These are phyloP conservation scores for Balanococcus diminutus DNA, from an alignment of 2,888 invertebrate genomes.

Conservation along the genomic window DNA sequence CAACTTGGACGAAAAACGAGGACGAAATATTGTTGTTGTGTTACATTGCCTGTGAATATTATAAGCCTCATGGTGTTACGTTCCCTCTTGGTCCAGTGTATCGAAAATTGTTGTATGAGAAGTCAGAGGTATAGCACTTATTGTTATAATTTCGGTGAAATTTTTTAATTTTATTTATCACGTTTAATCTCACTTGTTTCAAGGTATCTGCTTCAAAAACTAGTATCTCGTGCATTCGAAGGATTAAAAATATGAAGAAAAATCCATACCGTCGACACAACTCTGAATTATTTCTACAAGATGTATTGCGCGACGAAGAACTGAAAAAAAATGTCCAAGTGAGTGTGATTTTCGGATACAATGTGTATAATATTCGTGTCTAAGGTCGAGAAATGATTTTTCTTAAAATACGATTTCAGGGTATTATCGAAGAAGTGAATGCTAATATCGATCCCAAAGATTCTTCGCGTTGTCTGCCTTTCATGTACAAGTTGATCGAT, in stretches of 20 bases:
- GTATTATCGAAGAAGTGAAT: slow-evolving; percentile 4
- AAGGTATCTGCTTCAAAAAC: slow-evolving; percentile 38
- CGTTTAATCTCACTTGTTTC: not conserved
- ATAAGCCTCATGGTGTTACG: not conserved
- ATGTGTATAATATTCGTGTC: not conserved
- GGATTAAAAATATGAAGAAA: slow-evolving; percentile 11
- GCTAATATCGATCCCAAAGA: not conserved
- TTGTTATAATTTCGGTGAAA: not conserved
- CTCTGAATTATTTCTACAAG: slow-evolving; percentile 4
- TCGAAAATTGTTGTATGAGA: slow-evolving; percentile 26
- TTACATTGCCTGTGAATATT: slow-evolving; percentile 27
- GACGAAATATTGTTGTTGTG: slow-evolving; percentile 44
- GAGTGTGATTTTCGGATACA: too few species aligned
- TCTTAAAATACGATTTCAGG: too few species aligned
- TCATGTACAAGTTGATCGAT: slow-evolving; percentile 3
- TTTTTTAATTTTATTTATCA: not conserved
- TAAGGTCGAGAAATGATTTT: not conserved
- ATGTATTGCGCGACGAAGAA: not conserved
- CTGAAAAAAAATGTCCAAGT: slow-evolving; percentile 18
- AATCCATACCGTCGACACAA: not conserved
- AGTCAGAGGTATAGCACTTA: slow-evolving; percentile 1
- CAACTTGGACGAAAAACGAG: slow-evolving; percentile 39
- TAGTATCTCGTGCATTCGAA: slow-evolving; percentile 19
- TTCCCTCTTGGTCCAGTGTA: not conserved
- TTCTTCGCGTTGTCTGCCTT: not conserved